phyloP scores from a whole-genome alignment of 2,797 vertebrate species.

The Luscinia megarhynchos region DNA sequence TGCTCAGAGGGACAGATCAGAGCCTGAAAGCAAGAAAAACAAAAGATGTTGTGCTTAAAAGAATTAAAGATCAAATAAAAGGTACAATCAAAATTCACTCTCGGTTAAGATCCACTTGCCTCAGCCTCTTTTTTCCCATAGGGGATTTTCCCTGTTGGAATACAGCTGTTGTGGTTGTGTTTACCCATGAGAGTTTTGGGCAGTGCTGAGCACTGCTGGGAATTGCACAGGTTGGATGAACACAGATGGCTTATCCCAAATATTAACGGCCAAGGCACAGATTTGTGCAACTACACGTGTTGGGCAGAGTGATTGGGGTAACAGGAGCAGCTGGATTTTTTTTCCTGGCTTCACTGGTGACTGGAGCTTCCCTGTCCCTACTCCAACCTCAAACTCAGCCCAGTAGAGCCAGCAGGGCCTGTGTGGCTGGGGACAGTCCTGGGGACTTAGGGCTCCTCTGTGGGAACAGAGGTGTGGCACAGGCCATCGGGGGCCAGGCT shows the following conservation, averaged over 20 bases:
- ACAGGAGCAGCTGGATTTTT: neutral
- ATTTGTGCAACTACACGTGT: accelerated
- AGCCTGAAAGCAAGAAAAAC: neutral
- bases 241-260: neutral
- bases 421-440: accelerated
- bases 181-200: neutral
- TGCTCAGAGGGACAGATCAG: neutral
- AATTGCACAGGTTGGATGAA: neutral
- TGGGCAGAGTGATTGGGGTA: neutral
- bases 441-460: accelerated
- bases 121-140: neutral
- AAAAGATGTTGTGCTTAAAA: neutral
- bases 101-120: neutral
- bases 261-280: neutral
- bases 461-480: neutral
- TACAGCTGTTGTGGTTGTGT: neutral
- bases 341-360: neutral
- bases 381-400: neutral
- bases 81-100: neutral
- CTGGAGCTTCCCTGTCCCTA: neutral
- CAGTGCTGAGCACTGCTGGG: neutral
- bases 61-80: constrained; percentile 38
- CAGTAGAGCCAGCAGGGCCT: neutral
- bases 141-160: neutral
- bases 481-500: neutral